A percentile compares a stretch with the other conserved stretches of the same genome.
Conservation (phyloP, 2,797 vertebrate species). For the Periophthalmus magnuspinnatus region DNA sequence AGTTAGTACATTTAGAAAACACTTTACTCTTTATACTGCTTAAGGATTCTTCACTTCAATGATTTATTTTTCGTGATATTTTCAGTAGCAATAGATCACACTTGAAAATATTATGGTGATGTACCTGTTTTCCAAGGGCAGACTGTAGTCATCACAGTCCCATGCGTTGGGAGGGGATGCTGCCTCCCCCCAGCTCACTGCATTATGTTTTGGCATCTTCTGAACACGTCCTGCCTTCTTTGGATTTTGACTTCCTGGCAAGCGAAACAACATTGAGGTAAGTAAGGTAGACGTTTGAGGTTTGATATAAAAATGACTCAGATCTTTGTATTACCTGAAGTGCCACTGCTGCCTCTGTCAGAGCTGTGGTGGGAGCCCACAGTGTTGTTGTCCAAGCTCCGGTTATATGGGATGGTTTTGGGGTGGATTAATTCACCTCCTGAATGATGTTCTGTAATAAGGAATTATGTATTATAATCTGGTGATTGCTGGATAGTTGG, state of each 20-base stretch:
- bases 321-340: slow-evolving; percentile 79
- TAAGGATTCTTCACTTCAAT: too few relatives aligned
- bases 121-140: slow-evolving; percentile 86
- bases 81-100: not conserved
- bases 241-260: slow-evolving; percentile 90
- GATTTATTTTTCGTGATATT: not conserved
- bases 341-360: slow-evolving; percentile 88
- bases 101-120: not conserved
- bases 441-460: slow-evolving; percentile 72
- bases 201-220: slow-evolving; percentile 86
- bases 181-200: slow-evolving; percentile 88
- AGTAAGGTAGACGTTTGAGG: slow-evolving; percentile 9
- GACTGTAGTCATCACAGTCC: slow-evolving; percentile 84
- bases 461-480: not conserved
- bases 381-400: slow-evolving; percentile 85
- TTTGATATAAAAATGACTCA: not conserved
- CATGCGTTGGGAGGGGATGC: slow-evolving; percentile 84
- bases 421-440: slow-evolving; percentile 79
- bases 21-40: too few relatives aligned
- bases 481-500: too few relatives aligned
- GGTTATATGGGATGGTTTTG: slow-evolving; percentile 87
- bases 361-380: slow-evolving; percentile 91
- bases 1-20: too few relatives aligned
- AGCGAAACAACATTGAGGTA: slow-evolving; percentile 27
- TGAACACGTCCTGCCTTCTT: slow-evolving; percentile 85